These are phyloP conservation scores for Plecotus auritus DNA, from an alignment of 2,113 vertebrate species.

Conservation along the genomic window DNA sequence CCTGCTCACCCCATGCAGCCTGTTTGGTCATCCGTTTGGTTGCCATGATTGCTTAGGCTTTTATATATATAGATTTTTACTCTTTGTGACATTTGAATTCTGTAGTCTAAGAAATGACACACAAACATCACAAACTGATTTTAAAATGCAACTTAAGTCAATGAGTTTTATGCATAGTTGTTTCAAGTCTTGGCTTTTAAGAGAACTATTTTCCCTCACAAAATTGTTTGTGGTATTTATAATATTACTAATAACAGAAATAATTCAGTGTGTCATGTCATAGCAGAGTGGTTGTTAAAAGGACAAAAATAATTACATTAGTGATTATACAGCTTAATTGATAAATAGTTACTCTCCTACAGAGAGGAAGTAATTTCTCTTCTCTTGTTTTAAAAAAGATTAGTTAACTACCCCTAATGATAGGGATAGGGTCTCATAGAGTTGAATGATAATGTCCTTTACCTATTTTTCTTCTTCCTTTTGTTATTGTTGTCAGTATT, in stretches of 20 bases:
- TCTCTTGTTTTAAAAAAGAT: conserved; percentile 25
- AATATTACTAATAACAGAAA: neutral
- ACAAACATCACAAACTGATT: neutral
- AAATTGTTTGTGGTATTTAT: neutral
- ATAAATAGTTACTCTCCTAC: neutral
- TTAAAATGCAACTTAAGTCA: conserved; percentile 18
- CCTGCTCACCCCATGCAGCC: too few relatives aligned
- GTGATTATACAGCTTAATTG: neutral
- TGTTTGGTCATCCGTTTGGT: too few relatives aligned
- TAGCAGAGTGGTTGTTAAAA: conserved; percentile 21
- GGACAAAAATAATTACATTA: neutral
- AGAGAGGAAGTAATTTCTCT: neutral
- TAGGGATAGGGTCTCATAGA: neutral
- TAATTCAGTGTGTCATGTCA: neutral
- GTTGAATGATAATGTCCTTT: neutral
- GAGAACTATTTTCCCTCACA: neutral
- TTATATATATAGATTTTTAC: neutral
- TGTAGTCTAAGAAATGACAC: neutral
- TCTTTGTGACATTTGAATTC: neutral
- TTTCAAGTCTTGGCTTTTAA: neutral
- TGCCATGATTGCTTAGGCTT: too few relatives aligned
- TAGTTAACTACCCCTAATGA: neutral
- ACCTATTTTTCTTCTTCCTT: neutral
- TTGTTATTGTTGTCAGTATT: neutral
- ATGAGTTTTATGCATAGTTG: neutral